Percentiles rank a stretch among this genome's conserved stretches.
phyloP scores from a whole-genome alignment of 2,888 invertebrate genomes.

The Xestia xanthographa region DNA sequence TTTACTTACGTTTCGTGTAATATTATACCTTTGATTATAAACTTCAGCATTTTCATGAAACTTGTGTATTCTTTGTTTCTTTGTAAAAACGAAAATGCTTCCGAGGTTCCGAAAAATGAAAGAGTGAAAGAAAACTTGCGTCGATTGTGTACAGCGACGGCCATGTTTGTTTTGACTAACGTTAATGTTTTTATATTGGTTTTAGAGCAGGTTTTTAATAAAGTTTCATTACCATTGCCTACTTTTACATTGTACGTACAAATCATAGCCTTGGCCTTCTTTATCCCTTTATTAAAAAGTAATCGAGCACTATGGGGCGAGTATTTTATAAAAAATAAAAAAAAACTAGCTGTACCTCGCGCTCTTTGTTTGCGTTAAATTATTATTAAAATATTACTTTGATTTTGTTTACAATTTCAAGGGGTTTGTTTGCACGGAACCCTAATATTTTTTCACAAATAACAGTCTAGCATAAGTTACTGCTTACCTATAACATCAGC shows the following conservation, averaged over 20 bases:
- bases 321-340: not conserved
- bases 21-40: constrained; percentile 15
- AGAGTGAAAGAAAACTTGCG: constrained; percentile 3
- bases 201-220: not conserved
- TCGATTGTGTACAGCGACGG: constrained; percentile 2
- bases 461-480: no score
- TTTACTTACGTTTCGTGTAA: not conserved
- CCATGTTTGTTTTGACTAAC: constrained; percentile 10
- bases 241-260: not conserved
- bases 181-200: not conserved
- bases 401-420: no score
- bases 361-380: no score
- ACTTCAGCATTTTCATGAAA: constrained; percentile 17
- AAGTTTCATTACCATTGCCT: not conserved
- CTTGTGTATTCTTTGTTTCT: constrained; percentile 17
- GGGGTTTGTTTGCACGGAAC: no score
- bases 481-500: no score
- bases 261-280: not conserved
- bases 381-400: no score
- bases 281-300: constrained; percentile 8
- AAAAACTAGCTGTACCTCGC: not conserved
- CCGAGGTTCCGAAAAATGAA: not conserved
- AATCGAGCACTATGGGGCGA: not conserved
- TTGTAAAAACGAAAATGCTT: not conserved
- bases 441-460: no score